phyloP scores from a whole-genome alignment of 2,888 invertebrate species.

The Spisula subtruncata region DNA sequence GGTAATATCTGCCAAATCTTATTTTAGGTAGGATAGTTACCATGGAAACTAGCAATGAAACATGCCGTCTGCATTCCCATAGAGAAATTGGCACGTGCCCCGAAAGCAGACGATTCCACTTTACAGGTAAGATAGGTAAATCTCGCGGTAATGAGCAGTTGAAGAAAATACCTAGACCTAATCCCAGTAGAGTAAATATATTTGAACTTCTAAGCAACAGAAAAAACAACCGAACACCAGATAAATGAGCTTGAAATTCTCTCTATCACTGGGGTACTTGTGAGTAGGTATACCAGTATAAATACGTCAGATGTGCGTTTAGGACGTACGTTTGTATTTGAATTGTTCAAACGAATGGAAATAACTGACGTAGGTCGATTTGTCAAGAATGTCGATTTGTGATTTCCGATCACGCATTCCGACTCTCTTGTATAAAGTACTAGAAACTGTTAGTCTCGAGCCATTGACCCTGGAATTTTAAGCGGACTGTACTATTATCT shows the following conservation, averaged over 20 bases:
- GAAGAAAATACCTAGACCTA: neutral
- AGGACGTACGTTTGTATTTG: conserved; percentile 24
- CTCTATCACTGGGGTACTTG: neutral
- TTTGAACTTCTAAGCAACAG: neutral
- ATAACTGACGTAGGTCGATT: neutral
- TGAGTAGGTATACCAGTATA: conserved; percentile 22
- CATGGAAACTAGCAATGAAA: conserved; percentile 69
- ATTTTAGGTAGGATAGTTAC: conserved; percentile 73
- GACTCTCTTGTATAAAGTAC: neutral
- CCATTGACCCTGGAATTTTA: neutral
- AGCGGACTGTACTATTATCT: conserved; percentile 1
- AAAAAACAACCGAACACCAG: neutral
- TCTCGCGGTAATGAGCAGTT: neutral
- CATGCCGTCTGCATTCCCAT: conserved; percentile 73
- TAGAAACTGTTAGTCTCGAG: neutral
- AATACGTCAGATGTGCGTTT: conserved; percentile 25
- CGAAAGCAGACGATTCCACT: conserved; percentile 54
- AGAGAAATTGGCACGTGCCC: conserved; percentile 58
- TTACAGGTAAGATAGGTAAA: conserved; percentile 19
- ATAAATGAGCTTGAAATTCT: neutral
- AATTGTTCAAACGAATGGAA: neutral
- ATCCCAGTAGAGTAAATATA: neutral
- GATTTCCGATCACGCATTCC: conserved; percentile 11
- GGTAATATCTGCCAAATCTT: conserved; percentile 71
- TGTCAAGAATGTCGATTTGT: neutral